These are phyloP conservation scores for Carapus acus DNA, from an alignment of 2,797 vertebrate species.

Conservation along the genomic window DNA sequence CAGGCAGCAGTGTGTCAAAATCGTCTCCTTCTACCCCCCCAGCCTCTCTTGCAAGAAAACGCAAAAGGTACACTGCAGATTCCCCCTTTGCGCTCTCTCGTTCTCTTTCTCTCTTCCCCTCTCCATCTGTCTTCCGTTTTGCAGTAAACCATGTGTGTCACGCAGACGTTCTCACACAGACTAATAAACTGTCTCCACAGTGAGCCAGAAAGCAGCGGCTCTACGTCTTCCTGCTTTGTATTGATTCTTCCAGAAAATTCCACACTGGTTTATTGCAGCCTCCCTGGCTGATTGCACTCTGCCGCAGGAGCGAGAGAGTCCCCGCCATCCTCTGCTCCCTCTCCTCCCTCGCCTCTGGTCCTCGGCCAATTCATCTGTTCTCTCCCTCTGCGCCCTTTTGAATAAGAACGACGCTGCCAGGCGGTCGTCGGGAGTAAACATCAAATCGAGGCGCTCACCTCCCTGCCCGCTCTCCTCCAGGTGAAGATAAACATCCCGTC, in stretches of 20 bases:
- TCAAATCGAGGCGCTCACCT: not conserved
- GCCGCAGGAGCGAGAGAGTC: conserved; percentile 46
- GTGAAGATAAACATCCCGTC: conserved; percentile 68
- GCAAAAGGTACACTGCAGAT: conserved; percentile 59
- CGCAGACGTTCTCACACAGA: conserved; percentile 30
- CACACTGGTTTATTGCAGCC: conserved; percentile 57
- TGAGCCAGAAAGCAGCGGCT: conserved; percentile 38
- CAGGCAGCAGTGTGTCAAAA: conserved; percentile 76
- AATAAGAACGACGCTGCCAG: conserved; percentile 10
- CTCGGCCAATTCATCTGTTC: conserved; percentile 41
- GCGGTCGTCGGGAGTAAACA: conserved; percentile 6
- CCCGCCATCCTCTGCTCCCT: conserved; percentile 17
- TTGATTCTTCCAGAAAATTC: conserved; percentile 56
- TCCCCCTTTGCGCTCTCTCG: conserved; percentile 1
- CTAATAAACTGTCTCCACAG: conserved; percentile 48
- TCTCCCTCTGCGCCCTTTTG: conserved; percentile 27
- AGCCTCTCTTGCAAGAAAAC: conserved; percentile 85
- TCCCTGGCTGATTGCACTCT: conserved; percentile 42
- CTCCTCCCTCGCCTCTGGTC: conserved; percentile 2
- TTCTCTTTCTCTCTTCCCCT: conserved; percentile 25
- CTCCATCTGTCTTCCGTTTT: conserved; percentile 4
- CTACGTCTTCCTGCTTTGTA: conserved; percentile 44
- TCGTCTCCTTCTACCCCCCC: conserved; percentile 79
- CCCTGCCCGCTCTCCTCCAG: conserved; percentile 37
- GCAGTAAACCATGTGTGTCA: conserved; percentile 18